Base-by-base conservation (phyloP, 2,113 vertebrate species). In the Oncorhynchus nerka region DNA sequence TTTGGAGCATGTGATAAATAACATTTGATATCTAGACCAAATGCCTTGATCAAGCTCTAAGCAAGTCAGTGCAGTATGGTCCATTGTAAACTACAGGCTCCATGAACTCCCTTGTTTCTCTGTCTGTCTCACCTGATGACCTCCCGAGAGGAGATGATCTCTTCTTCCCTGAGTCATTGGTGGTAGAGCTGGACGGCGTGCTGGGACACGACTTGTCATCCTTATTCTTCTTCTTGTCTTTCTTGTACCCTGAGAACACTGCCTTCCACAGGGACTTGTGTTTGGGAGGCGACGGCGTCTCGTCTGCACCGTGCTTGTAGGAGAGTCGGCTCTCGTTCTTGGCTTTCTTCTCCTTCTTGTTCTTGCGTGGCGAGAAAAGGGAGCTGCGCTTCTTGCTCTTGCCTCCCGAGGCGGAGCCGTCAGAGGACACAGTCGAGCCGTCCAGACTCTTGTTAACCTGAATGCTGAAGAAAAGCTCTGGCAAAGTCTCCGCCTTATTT, bases 361-460 rank as follows among this genome's bases (percentile, higher is more conserved):
- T 97, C 86, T 98, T 98, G 39, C 96, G 95, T 0, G 97, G 97
- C 0, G 98, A 99, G 91, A 99, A 99, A 51, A 99, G 94, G 1
- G 97, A 99, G 62, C 93, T 95, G n/a, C 96, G 93, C 75, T 99
- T 99, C 84, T 98, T 99, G 90, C 93, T 96, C 84, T 98, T 99
- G 6, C 95, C 93, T 0, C 94, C 84, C 0, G 89, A 85, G 13
- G 93, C 30, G 20, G 97, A 98, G 74, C 95, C 93, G 62, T 98
- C 98, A 0, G 97, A 99, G 0, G 98, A 99, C 0, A 95, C 95
- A 49, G 93, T 91, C 0, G 98, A 99, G 39, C 96, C 95, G 26
- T 99, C 97, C n/a, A 91, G 91, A 1, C 91, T 93, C 76, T 87
- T 91, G 72, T 89, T 95, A 79, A 15, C 5, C 51, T 55, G 51